phyloP scores from a whole-genome alignment of 2,113 vertebrate genomes.

The Mesoclemmys tuberculata region DNA sequence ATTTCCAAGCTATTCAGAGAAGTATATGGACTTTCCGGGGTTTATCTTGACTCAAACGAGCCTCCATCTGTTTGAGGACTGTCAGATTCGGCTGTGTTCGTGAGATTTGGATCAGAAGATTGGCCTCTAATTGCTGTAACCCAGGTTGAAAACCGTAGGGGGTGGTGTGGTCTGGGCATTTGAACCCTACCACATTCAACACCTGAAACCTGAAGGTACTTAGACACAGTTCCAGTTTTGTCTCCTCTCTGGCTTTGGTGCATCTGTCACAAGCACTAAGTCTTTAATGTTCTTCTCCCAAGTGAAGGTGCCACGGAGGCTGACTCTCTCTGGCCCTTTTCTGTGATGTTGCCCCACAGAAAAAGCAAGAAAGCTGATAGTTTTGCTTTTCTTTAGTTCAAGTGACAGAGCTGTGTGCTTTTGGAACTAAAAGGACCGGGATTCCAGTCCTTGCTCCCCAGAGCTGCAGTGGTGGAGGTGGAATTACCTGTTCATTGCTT shows the following conservation, averaged over 20 bases:
- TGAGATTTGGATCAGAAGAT: neutral
- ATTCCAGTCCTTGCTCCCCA: neutral
- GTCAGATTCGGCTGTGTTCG: neutral
- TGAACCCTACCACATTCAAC: neutral
- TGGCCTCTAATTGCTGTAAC: neutral
- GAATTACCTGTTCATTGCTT: neutral
- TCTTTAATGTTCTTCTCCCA: neutral
- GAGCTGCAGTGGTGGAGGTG: neutral
- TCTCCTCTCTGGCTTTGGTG: neutral
- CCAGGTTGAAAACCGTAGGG: neutral
- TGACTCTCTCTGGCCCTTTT: neutral
- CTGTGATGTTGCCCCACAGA: neutral
- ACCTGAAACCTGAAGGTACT: neutral
- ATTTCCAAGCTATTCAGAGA: neutral
- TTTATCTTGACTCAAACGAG: neutral
- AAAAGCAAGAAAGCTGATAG: neutral
- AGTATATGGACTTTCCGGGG: neutral
- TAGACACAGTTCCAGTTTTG: neutral
- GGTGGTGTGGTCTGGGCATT: neutral
- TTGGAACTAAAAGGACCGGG: neutral
- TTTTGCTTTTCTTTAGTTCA: neutral
- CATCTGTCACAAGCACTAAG: neutral
- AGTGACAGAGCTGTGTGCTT: neutral
- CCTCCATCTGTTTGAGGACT: neutral
- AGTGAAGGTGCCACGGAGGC: neutral